phyloP scores from a whole-genome alignment of 37 sponge, comb jelly and placozoan genomes.

The Diacarnus erythraeanus region DNA sequence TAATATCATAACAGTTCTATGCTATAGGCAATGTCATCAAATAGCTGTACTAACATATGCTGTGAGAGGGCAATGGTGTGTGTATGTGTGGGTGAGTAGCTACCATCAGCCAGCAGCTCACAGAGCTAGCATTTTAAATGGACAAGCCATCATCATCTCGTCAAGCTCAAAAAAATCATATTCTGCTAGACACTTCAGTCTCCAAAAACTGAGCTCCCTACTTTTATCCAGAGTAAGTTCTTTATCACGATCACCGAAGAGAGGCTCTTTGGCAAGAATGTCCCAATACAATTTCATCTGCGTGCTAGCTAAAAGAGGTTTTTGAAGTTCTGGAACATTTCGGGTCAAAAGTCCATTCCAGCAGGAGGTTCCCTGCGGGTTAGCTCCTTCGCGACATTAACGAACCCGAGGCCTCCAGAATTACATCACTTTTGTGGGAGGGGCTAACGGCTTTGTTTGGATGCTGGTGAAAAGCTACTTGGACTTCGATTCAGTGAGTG shows the following conservation, averaged over 20 bases:
- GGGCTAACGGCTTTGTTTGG: too few relatives aligned
- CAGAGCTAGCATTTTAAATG: conserved; percentile 18
- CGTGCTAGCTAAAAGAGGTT: conserved; percentile 29
- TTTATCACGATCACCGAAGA: conserved; percentile 35
- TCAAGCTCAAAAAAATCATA: conserved; percentile 59
- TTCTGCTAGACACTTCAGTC: conserved; percentile 61
- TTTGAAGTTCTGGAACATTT: conserved; percentile 20
- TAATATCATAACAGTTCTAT: too few relatives aligned
- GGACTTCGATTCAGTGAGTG: too few relatives aligned
- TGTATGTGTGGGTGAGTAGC: too few relatives aligned
- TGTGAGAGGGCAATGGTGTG: too few relatives aligned
- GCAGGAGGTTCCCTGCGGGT: conserved; percentile 27
- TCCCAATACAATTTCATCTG: conserved; percentile 61
- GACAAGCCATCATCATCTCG: conserved; percentile 27
- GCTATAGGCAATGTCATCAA: too few relatives aligned
- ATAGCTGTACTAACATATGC: too few relatives aligned
- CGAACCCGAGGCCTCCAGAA: too few relatives aligned
- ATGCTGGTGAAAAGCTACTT: too few relatives aligned
- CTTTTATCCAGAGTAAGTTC: conserved; percentile 53
- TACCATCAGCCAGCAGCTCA: too few relatives aligned
- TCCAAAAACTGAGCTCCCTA: conserved; percentile 49
- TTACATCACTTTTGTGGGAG: too few relatives aligned
- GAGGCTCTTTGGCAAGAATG: conserved; percentile 64
- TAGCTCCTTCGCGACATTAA: too few relatives aligned
- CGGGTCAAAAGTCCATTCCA: conserved; percentile 41